Base-by-base conservation (phyloP, 2,797 vertebrate species). In the Sphenopsis melanotis region DNA sequence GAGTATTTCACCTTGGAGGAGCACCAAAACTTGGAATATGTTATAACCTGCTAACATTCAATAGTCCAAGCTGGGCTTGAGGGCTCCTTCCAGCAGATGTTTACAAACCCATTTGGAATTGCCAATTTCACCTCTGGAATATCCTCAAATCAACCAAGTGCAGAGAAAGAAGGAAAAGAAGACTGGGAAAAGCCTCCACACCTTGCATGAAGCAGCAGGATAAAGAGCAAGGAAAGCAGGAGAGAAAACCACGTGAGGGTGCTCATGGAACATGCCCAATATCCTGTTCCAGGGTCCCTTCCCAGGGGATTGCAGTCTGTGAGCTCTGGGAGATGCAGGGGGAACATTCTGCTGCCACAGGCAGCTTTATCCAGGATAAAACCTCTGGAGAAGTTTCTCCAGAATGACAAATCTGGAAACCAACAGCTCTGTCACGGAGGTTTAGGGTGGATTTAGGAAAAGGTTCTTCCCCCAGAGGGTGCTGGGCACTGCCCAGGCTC, bases 201-300 rank as follows among this genome's bases (percentile, higher is more conserved):
- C 17, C 63, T 27, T 2, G 17, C 21, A 41, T 41, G 39, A 41
- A 41, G 39, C 39, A 41, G 39, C 39, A 70, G 47, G 46, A 20
- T 10, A 19, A 46, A 66, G 7, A 64, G 32, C 76, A 90, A 49
- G 64, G 80, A 26, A 50, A 26, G 34, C n/a, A 70, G 11, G 65
- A 87, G 46, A 74, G 21, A 78, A 78, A 41, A 32, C 4, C 11
- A 16, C 0, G 7, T 0, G 12, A 81, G 34, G 68, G 55, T 72
- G 49, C 30, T 50, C 5, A 1, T 10, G 27, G 37, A 9, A 4
- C 26, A 65, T 0, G 0, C 15, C 9, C 30, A 15, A 10, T 0
- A 1, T 27, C 64, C 47, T 0, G 2, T 14, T 14, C n/a, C 24
- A 26, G 4, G 0, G 27, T 17, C 34, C 59, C 42, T 60, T 87